Conservation (phyloP, 2,888 invertebrate genomes). For the Microdon myrmicae region DNA sequence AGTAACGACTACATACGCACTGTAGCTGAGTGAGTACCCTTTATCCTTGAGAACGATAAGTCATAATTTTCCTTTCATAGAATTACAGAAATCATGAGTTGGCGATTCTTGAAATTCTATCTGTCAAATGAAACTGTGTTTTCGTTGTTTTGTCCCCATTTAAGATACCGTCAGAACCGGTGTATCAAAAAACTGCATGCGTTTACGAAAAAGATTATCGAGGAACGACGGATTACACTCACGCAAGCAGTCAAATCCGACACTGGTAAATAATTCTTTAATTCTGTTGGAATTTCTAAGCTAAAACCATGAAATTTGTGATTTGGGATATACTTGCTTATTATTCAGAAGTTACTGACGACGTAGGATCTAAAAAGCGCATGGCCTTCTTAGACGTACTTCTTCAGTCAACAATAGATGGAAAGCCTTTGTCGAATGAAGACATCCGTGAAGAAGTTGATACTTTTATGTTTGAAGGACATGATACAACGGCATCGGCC, state of each 20-base stretch:
- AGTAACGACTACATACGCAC: slow-evolving; percentile 77
- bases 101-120: slow-evolving; percentile 57
- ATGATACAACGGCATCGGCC: slow-evolving; percentile 62
- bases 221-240: slow-evolving; percentile 54
- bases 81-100: slow-evolving; percentile 55
- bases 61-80: slow-evolving; percentile 45
- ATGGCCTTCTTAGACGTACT: slow-evolving; percentile 75
- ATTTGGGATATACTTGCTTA: too few relatives aligned
- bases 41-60: background rate
- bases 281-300: slow-evolving; percentile 8
- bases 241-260: background rate
- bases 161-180: slow-evolving; percentile 54
- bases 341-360: too few relatives aligned
- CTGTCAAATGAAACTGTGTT: slow-evolving; percentile 57
- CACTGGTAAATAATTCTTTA: slow-evolving; percentile 10
- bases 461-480: slow-evolving; percentile 76
- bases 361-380: slow-evolving; percentile 70
- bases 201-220: slow-evolving; percentile 61
- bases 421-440: slow-evolving; percentile 69
- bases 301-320: too few relatives aligned
- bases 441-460: slow-evolving; percentile 76
- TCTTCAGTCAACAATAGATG: slow-evolving; percentile 70
- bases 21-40: slow-evolving; percentile 71
- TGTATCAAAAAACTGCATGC: slow-evolving; percentile 59
- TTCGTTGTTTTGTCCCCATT: slow-evolving; percentile 51